Conservation (phyloP, 92 coral and sea anemone genomes). For the Umimayanthus chanpuru region DNA sequence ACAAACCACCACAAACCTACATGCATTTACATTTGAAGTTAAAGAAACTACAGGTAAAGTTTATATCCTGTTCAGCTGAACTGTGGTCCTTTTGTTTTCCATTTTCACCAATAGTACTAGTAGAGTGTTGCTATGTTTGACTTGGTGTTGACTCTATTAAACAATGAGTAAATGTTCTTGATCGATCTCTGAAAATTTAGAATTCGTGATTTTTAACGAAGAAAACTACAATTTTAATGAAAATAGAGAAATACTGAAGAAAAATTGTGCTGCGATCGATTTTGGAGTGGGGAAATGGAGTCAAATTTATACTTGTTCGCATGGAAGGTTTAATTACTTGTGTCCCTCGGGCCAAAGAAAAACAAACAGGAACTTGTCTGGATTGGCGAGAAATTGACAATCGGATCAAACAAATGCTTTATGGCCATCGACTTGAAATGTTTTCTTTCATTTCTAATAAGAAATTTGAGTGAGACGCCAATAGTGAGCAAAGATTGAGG, state of each 20-base stretch:
- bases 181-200: not conserved
- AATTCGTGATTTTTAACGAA: not conserved
- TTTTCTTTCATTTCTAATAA: not conserved
- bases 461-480: not conserved
- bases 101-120: not conserved
- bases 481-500: not conserved
- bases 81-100: conserved; percentile 23
- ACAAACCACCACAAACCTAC: conserved; percentile 94
- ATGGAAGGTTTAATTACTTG: not conserved
- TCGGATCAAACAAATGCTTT: conserved; percentile 8
- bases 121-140: conserved; percentile 39
- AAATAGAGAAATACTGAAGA: not conserved
- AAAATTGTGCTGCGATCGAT: not conserved
- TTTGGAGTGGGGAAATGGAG: not conserved
- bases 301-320: not conserved
- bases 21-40: conserved; percentile 97
- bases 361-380: conserved; percentile 21
- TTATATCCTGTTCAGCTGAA: not conserved
- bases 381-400: not conserved
- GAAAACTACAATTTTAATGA: not conserved
- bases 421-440: not conserved
- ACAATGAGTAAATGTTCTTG: conserved; percentile 33
- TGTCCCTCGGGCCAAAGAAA: not conserved
- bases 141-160: conserved; percentile 24
- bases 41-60: conserved; percentile 94